These are phyloP conservation scores for Melikaiella ostensackeni DNA, from an alignment of 2,888 invertebrate species.

Conservation along the genomic window DNA sequence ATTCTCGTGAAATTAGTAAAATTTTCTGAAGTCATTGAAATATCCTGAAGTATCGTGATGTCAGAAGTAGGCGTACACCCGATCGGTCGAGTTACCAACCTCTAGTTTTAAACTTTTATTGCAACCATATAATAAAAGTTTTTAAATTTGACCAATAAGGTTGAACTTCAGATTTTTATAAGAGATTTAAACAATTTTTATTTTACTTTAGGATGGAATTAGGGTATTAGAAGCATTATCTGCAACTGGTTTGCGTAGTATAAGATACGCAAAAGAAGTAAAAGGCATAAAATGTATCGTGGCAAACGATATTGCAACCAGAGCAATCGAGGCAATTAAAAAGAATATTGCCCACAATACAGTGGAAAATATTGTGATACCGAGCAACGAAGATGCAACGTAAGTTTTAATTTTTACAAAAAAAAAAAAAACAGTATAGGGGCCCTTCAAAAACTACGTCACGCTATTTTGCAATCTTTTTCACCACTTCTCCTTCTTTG, in stretches of 20 bases:
- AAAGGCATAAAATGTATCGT: slow-evolving; percentile 87
- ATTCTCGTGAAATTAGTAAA: too few relatives aligned
- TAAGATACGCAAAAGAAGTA: slow-evolving; percentile 97
- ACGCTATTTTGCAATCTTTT: too few relatives aligned
- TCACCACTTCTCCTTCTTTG: too few relatives aligned
- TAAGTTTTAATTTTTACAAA: slow-evolving; percentile 75
- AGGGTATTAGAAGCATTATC: slow-evolving; percentile 94
- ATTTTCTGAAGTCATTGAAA: too few relatives aligned
- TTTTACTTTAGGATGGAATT: slow-evolving; percentile 79
- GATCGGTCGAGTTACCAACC: too few relatives aligned
- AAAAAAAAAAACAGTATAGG: too few relatives aligned
- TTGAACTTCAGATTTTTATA: neutral
- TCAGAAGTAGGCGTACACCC: too few relatives aligned
- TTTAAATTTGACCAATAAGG: too few relatives aligned
- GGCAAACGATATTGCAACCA: slow-evolving; percentile 93
- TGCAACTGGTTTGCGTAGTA: slow-evolving; percentile 96
- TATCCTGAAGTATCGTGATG: too few relatives aligned
- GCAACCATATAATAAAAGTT: too few relatives aligned
- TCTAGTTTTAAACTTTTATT: too few relatives aligned
- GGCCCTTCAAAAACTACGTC: too few relatives aligned
- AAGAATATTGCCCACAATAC: slow-evolving; percentile 87
- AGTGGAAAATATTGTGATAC: slow-evolving; percentile 85
- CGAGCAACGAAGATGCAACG: slow-evolving; percentile 93
- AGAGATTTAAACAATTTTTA: neutral
- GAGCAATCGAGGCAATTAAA: slow-evolving; percentile 92